Conservation (phyloP, 2,888 invertebrate genomes). For the Digitonthophagus gazella region DNA sequence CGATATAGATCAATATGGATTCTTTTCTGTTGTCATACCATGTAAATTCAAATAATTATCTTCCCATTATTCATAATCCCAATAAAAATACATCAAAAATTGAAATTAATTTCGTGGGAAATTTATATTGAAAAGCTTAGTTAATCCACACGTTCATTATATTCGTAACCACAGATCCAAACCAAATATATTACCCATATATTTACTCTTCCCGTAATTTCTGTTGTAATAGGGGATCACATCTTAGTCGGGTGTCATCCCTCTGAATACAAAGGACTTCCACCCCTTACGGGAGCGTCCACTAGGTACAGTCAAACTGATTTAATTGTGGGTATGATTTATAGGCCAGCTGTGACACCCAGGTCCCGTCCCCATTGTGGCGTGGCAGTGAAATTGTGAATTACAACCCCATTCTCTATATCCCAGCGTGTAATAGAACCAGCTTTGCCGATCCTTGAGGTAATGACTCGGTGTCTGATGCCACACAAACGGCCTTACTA, state of each 20-base stretch:
- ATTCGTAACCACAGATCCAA: neutral
- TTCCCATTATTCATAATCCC: too few species aligned
- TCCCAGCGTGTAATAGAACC: conserved; percentile 32
- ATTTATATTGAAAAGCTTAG: too few species aligned
- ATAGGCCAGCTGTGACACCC: conserved; percentile 44
- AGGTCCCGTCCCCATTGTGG: conserved; percentile 39
- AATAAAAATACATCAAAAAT: too few species aligned
- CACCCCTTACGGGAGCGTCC: conserved; percentile 38
- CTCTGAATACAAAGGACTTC: conserved; percentile 23
- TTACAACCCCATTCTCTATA: conserved; percentile 35
- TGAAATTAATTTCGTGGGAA: too few species aligned
- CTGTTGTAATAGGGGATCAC: conserved; percentile 9
- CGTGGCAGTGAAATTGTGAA: conserved; percentile 37
- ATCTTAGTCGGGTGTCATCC: conserved; percentile 24
- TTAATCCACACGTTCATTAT: too few species aligned
- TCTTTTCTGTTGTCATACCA: neutral
- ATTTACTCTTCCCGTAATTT: conserved; percentile 19
- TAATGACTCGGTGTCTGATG: neutral
- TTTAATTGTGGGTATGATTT: conserved; percentile 49
- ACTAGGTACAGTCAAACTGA: conserved; percentile 42
- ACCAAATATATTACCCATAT: neutral
- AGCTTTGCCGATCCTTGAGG: neutral
- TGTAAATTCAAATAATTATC: too few species aligned
- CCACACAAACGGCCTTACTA: too few species aligned
- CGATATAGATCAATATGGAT: neutral